Base-by-base conservation (phyloP, 2,797 vertebrate genomes). In the Acomys russatus region DNA sequence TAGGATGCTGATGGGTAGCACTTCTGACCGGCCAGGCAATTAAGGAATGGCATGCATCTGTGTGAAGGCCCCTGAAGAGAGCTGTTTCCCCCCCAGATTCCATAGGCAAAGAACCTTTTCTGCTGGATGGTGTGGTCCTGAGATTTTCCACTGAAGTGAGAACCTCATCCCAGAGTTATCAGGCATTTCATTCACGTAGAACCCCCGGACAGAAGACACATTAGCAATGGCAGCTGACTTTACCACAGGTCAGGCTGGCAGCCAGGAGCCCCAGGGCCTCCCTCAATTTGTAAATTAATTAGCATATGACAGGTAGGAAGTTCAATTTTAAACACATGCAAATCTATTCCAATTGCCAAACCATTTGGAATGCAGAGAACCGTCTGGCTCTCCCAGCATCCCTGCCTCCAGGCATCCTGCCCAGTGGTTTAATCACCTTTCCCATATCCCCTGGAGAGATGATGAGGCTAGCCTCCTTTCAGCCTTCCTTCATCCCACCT, bases 301-400 rank as follows among this genome's bases (percentile, higher is more conserved):
- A 88, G 80, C 4, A 3, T 23, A 49, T 2, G 51, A 44, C 74
- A 80, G 59, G 76, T 51, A 79, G 79, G 73, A 96, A 63, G 1
- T 30, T 88, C 71, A 90, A 38, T 59, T 97, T 96, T 95, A 89
- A 95, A 93, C 96, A 93, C 22, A 22, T 64, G 30, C 12, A 35
- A 56, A 54, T 74, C 90, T 84, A 85, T 73, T 18, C 71, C 56
- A 76, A 63, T 0, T 83, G 25, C 3, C 59, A 77, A n/a, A 44
- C 17, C 33, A 33, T 38, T 78, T 95, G 66, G 71, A 59, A 88
- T 89, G 89, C 25, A 94, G 56, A 12, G 87, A 61, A 20, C 1
- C 56, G 71, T n/a, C 63, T n/a, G 30, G 54, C 20, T 44, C 70
- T 18, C 12, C 6, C 44, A 59, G n/a, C n/a, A 33, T 18, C 70